Conservation (phyloP, 2,888 invertebrate species). For the Papilio elwesi region DNA sequence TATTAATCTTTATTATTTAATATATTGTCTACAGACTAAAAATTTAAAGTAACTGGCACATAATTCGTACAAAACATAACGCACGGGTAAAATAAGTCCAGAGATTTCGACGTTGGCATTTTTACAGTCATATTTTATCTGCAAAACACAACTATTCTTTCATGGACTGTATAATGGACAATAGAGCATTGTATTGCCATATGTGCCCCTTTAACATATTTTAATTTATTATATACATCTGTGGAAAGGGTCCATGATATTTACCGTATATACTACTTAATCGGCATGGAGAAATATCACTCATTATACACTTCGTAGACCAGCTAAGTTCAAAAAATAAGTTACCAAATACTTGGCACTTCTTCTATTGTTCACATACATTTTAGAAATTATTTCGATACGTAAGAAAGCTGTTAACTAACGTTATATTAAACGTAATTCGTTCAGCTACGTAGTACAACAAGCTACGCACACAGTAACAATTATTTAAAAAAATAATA, state of each 20-base stretch:
- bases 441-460: background rate
- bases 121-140: conserved; percentile 1
- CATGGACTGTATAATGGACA: too few species aligned
- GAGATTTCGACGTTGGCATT: background rate
- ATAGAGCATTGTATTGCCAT: background rate
- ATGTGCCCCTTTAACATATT: background rate
- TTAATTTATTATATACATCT: conserved; percentile 1
- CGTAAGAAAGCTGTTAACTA: too few species aligned
- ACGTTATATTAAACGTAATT: background rate
- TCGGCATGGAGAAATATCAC: too few species aligned
- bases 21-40: conserved; percentile 47
- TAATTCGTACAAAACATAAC: conserved; percentile 65
- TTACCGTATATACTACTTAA: background rate
- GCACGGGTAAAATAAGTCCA: conserved; percentile 1
- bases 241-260: background rate
- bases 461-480: background rate
- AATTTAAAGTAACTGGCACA: conserved; percentile 78
- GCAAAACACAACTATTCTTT: too few species aligned
- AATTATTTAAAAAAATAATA: background rate
- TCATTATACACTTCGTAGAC: too few species aligned
- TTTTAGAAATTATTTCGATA: background rate
- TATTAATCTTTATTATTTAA: conserved; percentile 43
- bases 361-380: background rate
- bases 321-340: too few species aligned
- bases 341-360: too few species aligned